These are phyloP conservation scores for Synanthedon andrenaeformis DNA, from an alignment of 2,888 invertebrate species.

Conservation along the genomic window DNA sequence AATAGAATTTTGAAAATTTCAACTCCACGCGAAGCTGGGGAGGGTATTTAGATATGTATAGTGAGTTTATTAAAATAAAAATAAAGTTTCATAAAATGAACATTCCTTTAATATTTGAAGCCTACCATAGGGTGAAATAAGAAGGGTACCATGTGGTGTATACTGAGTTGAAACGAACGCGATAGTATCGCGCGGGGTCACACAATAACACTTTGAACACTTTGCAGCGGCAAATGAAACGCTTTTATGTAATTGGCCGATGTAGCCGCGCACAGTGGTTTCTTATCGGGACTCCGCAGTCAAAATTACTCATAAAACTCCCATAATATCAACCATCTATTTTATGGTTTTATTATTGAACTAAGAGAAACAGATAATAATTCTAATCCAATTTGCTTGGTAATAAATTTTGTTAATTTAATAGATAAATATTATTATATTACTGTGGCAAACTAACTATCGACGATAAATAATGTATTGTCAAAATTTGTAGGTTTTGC, in stretches of 20 bases:
- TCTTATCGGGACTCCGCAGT: background rate
- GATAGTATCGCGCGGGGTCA: conserved; percentile 47
- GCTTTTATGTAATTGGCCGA: conserved; percentile 49
- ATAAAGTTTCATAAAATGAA: background rate
- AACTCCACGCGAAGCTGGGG: no score
- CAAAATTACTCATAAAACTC: conserved; percentile 3
- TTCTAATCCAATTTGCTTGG: no score
- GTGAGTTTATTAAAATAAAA: no score
- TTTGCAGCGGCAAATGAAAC: conserved; percentile 45
- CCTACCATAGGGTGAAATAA: background rate
- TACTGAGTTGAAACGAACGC: conserved; percentile 7
- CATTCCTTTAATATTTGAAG: background rate
- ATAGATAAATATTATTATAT: no score
- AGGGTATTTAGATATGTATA: no score
- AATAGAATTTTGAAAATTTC: no score
- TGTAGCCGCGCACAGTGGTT: conserved; percentile 28
- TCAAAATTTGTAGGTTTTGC: no score
- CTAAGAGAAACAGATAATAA: background rate
- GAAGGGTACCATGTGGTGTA: background rate
- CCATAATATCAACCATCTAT: conserved; percentile 1
- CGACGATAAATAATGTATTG: no score
- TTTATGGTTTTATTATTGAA: background rate
- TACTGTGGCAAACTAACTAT: no score
- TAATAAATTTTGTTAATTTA: no score
- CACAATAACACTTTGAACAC: conserved; percentile 55